These are phyloP conservation scores for Semicossyphus pulcher DNA, from an alignment of 2,113 vertebrate genomes.

Conservation along the genomic window DNA sequence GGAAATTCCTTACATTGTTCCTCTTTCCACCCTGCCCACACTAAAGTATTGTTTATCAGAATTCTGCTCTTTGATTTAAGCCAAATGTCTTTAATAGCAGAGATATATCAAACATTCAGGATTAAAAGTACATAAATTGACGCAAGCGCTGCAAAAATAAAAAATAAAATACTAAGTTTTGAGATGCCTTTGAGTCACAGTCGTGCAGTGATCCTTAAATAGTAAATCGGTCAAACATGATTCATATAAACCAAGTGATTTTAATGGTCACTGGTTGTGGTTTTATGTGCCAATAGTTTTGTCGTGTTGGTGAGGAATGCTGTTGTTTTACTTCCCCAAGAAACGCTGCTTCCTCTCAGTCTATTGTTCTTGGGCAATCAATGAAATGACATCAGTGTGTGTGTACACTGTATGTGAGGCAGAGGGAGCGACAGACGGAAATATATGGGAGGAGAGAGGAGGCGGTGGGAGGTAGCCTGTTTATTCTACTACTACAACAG, in stretches of 20 bases:
- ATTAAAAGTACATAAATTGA: not conserved
- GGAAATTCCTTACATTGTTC: constrained; percentile 76
- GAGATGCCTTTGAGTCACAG: not conserved
- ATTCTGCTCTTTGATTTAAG: constrained; percentile 5
- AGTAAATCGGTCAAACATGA: constrained; percentile 4
- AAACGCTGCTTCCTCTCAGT: constrained; percentile 58
- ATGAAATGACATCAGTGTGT: constrained; percentile 69
- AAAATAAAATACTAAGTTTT: not conserved
- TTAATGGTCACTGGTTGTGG: constrained; percentile 14
- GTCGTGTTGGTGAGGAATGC: constrained; percentile 52
- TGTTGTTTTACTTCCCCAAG: constrained; percentile 53
- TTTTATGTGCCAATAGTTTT: constrained; percentile 36
- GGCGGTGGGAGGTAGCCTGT: constrained; percentile 12
- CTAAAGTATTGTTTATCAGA: constrained; percentile 9
- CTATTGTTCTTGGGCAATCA: constrained; percentile 77
- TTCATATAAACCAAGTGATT: not conserved
- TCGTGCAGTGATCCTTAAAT: not conserved
- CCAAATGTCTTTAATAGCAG: not conserved
- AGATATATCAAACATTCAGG: not conserved
- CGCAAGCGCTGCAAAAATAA: not conserved
- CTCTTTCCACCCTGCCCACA: constrained; percentile 46
- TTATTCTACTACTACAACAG: not conserved
- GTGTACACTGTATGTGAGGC: constrained; percentile 29
- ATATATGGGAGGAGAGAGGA: constrained; percentile 47
- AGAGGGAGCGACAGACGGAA: constrained; percentile 2